Base-by-base conservation (phyloP, 2,888 invertebrate genomes). In the Cheilosia scutellata region DNA sequence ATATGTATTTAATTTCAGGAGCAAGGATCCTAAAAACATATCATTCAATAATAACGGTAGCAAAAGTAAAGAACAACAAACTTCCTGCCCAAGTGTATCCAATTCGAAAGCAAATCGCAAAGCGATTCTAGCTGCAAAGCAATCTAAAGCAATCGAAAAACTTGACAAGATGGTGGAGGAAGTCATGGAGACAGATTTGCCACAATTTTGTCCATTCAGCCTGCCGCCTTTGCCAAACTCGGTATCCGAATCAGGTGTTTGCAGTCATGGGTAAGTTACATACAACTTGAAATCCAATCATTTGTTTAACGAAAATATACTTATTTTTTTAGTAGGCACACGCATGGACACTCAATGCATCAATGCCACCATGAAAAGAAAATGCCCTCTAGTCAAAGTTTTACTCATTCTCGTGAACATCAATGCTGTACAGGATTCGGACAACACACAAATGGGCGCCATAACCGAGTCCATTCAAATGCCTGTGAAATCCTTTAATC, bases 141-240 rank as follows among this genome's bases (percentile, higher is more conserved):
- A 92, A 87, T 90, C 91, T 0, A 92, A 92, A 87, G 92, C 92
- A 53, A 90, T 93, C 76, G 92, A 93, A 71, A 92, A 92, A 87
- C 82, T 93, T 58, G 93, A 93, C 76, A 92, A 92, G 89, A 93
- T 93, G 93, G 92, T 93, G 58, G 92, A 93, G 78, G 92, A 92
- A 74, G 92, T 90, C 0, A 90, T 90, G 11, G 92, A 92, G 68
- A 89, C 90, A n/a, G 92, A 92, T 58, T 87, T 90, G 0, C 91
- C 91, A 40, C 89, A 90, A n/a, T 89, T 90, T 16, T 88, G 89
- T 27, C 89, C 91, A 9, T 89, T 90, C 42, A 89, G 88, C 60
- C 89, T 90, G 86, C 89, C 88, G 53, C 90, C 90, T 62, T 89
- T 92, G 82, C 89, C 91, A n/a, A 90, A 89, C 65, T 92, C 92